Base-by-base conservation (phyloP, 2,888 invertebrate species). In the Brachyptera putata region DNA sequence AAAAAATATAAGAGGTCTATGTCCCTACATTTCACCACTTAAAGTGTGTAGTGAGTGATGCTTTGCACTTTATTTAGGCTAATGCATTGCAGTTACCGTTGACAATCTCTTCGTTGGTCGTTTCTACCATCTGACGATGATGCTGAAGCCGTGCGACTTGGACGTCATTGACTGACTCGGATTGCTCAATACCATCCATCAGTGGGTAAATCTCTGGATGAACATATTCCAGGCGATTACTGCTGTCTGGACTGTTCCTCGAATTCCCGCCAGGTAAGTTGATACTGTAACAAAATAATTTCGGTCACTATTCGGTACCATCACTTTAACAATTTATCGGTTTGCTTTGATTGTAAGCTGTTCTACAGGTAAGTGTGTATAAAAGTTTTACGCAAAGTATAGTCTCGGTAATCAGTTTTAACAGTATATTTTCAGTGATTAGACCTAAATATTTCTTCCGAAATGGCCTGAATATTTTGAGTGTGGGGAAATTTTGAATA, bases 91-190 rank as follows among this genome's bases (percentile, higher is more conserved):
- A 14, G 11, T 59, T 55, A 63, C 63, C 63, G 36, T 24, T 58
- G 9, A 58, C 26, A 24, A 46, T 16, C 18, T 56, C 58, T 14
- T 30, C 48, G 21, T 25, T 39, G n/a, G n/a, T n/a, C 9, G 59
- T 18, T 3, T 63, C 63, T 1, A 63, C 61, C n/a, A 57, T 55
- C 21, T 62, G 58, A 13, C 63, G 63, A 46, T 63, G 61, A 9
- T 64, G 61, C 30, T 64, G 65, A 14, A 69, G 62, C 7, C 67
- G 66, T 7, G 68, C 65, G 14, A 66, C 67, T 48, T 66, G 68
- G 5, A 69, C 68, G 21, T 68, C 68, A 24, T 65, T 65, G 25
- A 62, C 62, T 1, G 63, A 60, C 30, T 65, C 61, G n/a, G 55
- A 34, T 3, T 25, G 48, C 9, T 58, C 61, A 30, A 43, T 43